Base-by-base conservation (phyloP, 2,113 vertebrate species). In the Eurypyga helias region DNA sequence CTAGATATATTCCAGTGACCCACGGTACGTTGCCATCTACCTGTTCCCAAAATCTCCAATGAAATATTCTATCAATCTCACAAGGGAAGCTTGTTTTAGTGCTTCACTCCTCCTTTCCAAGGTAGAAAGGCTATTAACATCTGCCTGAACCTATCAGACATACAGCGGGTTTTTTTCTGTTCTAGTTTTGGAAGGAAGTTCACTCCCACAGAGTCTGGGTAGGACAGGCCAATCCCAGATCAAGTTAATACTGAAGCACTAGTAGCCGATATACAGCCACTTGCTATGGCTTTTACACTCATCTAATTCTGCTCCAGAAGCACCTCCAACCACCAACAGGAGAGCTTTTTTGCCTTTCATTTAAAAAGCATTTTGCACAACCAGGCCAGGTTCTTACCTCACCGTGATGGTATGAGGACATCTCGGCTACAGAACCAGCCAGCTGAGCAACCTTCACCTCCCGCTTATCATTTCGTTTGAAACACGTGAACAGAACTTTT, bases 361-460 rank as follows among this genome's bases (percentile, higher is more conserved):
- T 91, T 61, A 6, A 54, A 64, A 64, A 66, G 62, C 17, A 49
- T 69, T 93, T 57, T 87, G 66, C 58, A 76, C 29, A 82, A 2
- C 6, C 25, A 51, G 71, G 13, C 4, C 61, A 45, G 54, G 51
- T 58, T 28, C 98, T 98, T 98, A 99, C 99, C 98, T 99, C 99
- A 92, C 99, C 99, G 9, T 99, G 99, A 93, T 99, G 99, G 95
- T 99, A 99, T 34, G 99, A 99, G 2, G 99, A 99, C 99, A 99
- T 99, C 98, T 99, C 99, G 16, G 99, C 99, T 17, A 99, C 99
- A 41, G 99, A 99, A 34, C 99, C 99, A 83, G 99, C 99, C 97
- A 99, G 97, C 96, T 99, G 99, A 65, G 99, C 99, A 93, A 99
- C 99, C 90, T 99, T 99, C 95, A 99, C 99, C 89, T 99, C 99